Base-by-base conservation (phyloP, 2,888 invertebrate genomes). In the Mythimna ferrago region DNA sequence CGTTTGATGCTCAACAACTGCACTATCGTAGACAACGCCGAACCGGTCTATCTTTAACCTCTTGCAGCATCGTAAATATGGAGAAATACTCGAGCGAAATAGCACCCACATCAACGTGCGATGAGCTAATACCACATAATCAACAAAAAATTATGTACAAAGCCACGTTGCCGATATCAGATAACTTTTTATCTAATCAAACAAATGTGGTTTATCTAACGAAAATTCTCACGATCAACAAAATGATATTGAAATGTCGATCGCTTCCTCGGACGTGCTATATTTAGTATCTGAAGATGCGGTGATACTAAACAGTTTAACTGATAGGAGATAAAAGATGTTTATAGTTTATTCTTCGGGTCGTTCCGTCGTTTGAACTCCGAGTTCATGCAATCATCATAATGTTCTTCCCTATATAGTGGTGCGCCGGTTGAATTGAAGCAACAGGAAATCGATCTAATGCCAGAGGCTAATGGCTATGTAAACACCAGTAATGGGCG, bases 361-460 rank as follows among this genome's bases (percentile, higher is more conserved):
- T 58, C 66, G 64, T 76, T 81, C 67, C 57, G 57, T 72, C 57
- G 57, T 69, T 74, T 84, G 73, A 85, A 85, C 81, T 78, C 72
- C 2, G 71, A 82, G 82, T 85, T 80, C 73, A 80, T 65, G 65
- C 65, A 69, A 74, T 72, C 62, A 78, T 78, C 58, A 76, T 78
- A 66, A 72, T 73, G 58, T 78, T 63, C 65, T 66, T 69, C 62
- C 56, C 65, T 66, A 71, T 77, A 72, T 48, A 71, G 65, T 70
- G 70, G 58, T 76, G 72, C 67, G 71, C 62, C 68, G 69, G 51
- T 73, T 76, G 74, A 76, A 80, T 78, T 81, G 82, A 85, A 86
- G 88, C 76, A 88, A 89, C 89, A 90, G 92, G 91, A 91, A 90
- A 91, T 90, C 87, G 88, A 89, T 88, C 84, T 84, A 83, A 89